phyloP scores from a whole-genome alignment of 2,888 invertebrate species.

The Ceraclea dissimilis region DNA sequence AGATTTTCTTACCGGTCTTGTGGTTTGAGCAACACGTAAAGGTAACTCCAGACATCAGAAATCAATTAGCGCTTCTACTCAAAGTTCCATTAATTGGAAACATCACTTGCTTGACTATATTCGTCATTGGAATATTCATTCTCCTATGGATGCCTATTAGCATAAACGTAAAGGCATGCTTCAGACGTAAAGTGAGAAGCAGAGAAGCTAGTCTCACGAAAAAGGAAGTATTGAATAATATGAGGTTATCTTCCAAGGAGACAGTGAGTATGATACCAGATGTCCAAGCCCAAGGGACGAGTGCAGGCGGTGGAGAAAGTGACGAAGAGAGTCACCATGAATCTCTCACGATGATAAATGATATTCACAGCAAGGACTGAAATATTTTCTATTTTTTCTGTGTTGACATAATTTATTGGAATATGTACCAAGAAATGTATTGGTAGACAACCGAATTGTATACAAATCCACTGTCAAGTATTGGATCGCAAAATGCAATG shows the following conservation, averaged over 20 bases:
- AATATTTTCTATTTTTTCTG: too few relatives aligned
- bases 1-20: conserved; percentile 64
- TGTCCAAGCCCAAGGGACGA: conserved; percentile 15
- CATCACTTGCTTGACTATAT: conserved; percentile 42
- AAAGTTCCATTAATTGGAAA: conserved; percentile 46
- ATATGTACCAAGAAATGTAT: too few relatives aligned
- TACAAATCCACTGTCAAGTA: too few relatives aligned
- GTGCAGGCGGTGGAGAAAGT: conserved; percentile 2
- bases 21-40: conserved; percentile 69
- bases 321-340: conserved; percentile 10
- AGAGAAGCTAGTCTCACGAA: conserved; percentile 10
- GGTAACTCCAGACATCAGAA: conserved; percentile 49
- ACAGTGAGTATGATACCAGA: conserved; percentile 17
- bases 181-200: conserved; percentile 18
- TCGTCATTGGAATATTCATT: conserved; percentile 38
- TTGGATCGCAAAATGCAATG: too few relatives aligned
- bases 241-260: conserved; percentile 30
- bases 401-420: too few relatives aligned
- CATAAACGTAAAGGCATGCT: conserved; percentile 23
- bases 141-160: conserved; percentile 30
- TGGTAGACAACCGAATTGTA: too few relatives aligned
- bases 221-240: conserved; percentile 29
- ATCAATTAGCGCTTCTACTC: conserved; percentile 46
- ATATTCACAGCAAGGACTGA: conserved; percentile 5
- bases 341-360: conserved; percentile 16